phyloP scores from a whole-genome alignment of 2,797 vertebrate species.

The Monodelphis domestica region DNA sequence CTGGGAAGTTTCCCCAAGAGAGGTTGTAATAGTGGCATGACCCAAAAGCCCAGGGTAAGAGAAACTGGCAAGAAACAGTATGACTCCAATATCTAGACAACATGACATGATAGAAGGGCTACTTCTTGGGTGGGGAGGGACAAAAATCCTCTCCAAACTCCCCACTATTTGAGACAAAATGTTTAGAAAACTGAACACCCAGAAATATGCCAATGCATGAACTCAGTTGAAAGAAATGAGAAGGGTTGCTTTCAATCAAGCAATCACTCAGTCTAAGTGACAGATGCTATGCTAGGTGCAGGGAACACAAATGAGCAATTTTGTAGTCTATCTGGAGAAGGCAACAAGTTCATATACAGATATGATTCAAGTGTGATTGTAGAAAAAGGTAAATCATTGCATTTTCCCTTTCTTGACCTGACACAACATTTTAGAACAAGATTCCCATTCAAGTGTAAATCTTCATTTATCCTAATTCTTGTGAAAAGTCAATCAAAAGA shows the following conservation, averaged over 20 bases:
- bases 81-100: neutral
- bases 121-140: neutral
- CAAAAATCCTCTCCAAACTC: too few relatives aligned
- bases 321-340: neutral
- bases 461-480: too few relatives aligned
- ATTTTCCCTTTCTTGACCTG: neutral
- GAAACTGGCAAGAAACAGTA: neutral
- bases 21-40: neutral
- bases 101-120: neutral
- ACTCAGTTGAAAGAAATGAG: neutral
- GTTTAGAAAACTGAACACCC: neutral
- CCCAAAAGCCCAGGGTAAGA: neutral
- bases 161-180: neutral
- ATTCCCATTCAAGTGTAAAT: too few relatives aligned
- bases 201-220: neutral
- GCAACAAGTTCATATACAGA: neutral
- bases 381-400: neutral
- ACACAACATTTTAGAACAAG: too few relatives aligned
- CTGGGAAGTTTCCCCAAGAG: neutral
- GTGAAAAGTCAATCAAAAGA: neutral
- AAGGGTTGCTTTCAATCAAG: neutral
- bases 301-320: neutral
- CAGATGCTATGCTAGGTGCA: neutral
- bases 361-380: neutral
- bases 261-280: neutral